These are phyloP conservation scores for Maniola hyperantus DNA, from an alignment of 2,888 invertebrate species.

Conservation along the genomic window DNA sequence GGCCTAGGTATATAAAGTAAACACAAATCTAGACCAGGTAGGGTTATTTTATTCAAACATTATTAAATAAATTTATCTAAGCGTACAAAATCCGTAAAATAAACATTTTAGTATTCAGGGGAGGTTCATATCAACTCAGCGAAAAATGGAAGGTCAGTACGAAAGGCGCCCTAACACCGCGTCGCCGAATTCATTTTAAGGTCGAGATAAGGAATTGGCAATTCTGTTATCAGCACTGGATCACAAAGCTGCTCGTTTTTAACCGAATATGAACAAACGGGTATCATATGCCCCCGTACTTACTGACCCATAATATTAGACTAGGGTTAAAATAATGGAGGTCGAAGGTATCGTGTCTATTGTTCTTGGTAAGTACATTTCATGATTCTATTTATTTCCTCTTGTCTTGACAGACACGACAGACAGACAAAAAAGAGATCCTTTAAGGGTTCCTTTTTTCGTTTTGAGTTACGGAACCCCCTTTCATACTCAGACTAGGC, in stretches of 20 bases:
- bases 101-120: slow-evolving; percentile 27
- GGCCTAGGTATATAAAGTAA: not conserved
- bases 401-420: too few species aligned
- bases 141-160: slow-evolving; percentile 42
- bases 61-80: slow-evolving; percentile 1
- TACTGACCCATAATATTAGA: slow-evolving; percentile 64
- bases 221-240: slow-evolving; percentile 60
- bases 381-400: too few species aligned
- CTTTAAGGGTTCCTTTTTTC: too few species aligned
- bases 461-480: too few species aligned
- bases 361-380: slow-evolving; percentile 5
- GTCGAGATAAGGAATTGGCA: slow-evolving; percentile 60
- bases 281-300: slow-evolving; percentile 60
- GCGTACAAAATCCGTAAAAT: slow-evolving; percentile 20
- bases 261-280: slow-evolving; percentile 65
- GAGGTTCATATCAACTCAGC: slow-evolving; percentile 37
- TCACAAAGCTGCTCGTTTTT: slow-evolving; percentile 68
- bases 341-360: not conserved
- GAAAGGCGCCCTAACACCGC: slow-evolving; percentile 43
- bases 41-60: slow-evolving; percentile 3
- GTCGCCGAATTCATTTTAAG: slow-evolving; percentile 53
- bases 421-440: too few species aligned
- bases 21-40: not conserved
- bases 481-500: too few species aligned
- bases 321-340: slow-evolving; percentile 53